These are phyloP conservation scores for Loxodonta africana DNA, from an alignment of 2,113 vertebrate genomes.

Conservation along the genomic window DNA sequence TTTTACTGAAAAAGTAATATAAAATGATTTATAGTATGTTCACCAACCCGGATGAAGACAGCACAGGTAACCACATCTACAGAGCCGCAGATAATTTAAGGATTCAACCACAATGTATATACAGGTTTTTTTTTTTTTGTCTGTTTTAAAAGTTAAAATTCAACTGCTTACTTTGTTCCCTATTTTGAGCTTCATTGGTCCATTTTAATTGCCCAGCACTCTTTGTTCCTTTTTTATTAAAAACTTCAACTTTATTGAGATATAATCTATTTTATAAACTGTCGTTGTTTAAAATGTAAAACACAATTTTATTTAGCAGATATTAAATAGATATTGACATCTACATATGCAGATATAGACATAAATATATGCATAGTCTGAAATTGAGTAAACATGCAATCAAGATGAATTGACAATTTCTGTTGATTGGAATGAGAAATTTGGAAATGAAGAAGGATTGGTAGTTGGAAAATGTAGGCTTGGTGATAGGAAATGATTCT, in stretches of 20 bases:
- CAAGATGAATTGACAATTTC: no score
- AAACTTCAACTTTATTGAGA: neutral
- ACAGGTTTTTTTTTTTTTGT: neutral
- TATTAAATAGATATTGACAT: no score
- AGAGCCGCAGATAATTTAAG: neutral
- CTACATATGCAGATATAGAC: neutral
- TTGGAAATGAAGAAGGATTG: no score
- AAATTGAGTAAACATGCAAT: no score
- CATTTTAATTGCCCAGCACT: neutral
- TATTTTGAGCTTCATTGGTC: neutral
- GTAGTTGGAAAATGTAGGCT: no score
- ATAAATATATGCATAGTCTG: no score
- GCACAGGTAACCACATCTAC: no score
- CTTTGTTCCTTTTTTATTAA: neutral
- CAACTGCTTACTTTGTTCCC: neutral
- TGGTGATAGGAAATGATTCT: no score
- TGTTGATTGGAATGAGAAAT: no score
- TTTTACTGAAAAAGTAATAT: neutral
- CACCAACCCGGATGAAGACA: neutral
- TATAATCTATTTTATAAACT: neutral
- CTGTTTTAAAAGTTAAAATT: neutral
- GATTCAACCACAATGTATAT: neutral
- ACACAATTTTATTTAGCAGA: neutral
- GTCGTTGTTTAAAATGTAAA: neutral
- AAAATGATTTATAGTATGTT: neutral